These are phyloP conservation scores for Magallana ariakensis DNA, from an alignment of 1,140 invertebrate species.

Conservation along the genomic window DNA sequence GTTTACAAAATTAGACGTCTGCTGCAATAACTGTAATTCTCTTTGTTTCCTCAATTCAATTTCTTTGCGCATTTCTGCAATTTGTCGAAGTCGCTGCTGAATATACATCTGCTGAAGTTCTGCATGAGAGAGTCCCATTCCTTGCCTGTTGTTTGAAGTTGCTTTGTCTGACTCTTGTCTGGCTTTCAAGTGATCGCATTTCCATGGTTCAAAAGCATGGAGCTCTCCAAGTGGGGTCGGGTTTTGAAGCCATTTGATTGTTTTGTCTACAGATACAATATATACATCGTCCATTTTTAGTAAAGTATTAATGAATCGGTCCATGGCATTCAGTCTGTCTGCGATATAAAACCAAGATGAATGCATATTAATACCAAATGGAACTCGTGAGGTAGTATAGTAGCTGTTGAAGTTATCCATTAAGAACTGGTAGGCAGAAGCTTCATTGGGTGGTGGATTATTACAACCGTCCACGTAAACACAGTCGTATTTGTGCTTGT, in stretches of 20 bases:
- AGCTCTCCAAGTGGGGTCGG: conserved; percentile 64
- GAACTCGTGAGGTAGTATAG: conserved; percentile 66
- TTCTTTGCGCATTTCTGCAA: conserved; percentile 32
- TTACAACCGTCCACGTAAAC: conserved; percentile 72
- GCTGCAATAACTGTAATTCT: conserved; percentile 7
- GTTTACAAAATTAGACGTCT: background rate
- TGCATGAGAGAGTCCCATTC: background rate
- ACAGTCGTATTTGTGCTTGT: conserved; percentile 67
- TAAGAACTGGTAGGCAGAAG: conserved; percentile 66
- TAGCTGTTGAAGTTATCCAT: conserved; percentile 72
- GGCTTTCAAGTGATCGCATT: conserved; percentile 39
- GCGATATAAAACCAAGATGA: conserved; percentile 69
- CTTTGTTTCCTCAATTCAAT: background rate
- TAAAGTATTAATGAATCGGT: conserved; percentile 67
- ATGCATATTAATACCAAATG: conserved; percentile 74
- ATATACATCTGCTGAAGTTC: conserved; percentile 19
- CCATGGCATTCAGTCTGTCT: conserved; percentile 66
- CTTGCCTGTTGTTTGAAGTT: background rate
- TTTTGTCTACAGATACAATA: conserved; percentile 66
- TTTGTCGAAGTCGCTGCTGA: conserved; percentile 16
- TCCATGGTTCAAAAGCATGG: conserved; percentile 65
- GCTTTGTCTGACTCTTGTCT: background rate
- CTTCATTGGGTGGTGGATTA: conserved; percentile 64
- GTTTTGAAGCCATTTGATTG: conserved; percentile 71
- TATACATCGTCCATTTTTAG: conserved; percentile 69